Conservation (phyloP, 2,113 vertebrate species). For the Neoarius graeffei region DNA sequence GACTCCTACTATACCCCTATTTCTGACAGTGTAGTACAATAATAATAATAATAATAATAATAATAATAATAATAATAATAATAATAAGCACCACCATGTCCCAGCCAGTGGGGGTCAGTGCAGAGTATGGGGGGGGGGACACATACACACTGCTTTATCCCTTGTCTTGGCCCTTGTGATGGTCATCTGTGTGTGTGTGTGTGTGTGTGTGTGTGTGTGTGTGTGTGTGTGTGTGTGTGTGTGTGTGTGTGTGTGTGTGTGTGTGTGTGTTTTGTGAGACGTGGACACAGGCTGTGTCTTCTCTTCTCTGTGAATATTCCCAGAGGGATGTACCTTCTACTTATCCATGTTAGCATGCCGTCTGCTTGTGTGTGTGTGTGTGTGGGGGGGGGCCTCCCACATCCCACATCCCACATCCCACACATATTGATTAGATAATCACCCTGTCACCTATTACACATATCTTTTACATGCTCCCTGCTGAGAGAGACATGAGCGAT, state of each 20-base stretch:
- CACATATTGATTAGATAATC: conserved; percentile 81
- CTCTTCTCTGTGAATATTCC: conserved; percentile 33
- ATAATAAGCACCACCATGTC: not conserved
- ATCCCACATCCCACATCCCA: conserved; percentile 45
- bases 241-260: conserved; percentile 27
- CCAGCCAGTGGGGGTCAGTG: conserved; percentile 42
- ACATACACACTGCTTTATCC: not conserved
- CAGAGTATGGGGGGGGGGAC: conserved; percentile 9
- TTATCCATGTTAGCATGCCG: conserved; percentile 32
- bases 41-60: not conserved
- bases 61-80: not conserved
- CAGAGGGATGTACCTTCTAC: conserved; percentile 28
- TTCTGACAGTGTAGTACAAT: too few species aligned
- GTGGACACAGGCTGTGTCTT: conserved; percentile 24
- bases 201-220: conserved; percentile 5
- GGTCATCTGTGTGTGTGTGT: conserved; percentile 15
- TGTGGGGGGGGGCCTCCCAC: not conserved
- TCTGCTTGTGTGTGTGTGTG: conserved; percentile 1
- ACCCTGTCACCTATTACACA: conserved; percentile 67
- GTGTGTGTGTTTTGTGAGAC: conserved; percentile 3
- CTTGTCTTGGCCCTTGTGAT: conserved; percentile 20
- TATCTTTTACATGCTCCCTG: conserved; percentile 70
- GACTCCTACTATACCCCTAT: too few species aligned
- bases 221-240: conserved; percentile 24
- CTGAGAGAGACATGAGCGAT: conserved; percentile 58